Percentiles rank a stretch among this genome's conserved stretches.
These are phyloP conservation scores for Pycnonotus jocosus DNA, from an alignment of 2,113 vertebrate genomes.

Conservation along the genomic window DNA sequence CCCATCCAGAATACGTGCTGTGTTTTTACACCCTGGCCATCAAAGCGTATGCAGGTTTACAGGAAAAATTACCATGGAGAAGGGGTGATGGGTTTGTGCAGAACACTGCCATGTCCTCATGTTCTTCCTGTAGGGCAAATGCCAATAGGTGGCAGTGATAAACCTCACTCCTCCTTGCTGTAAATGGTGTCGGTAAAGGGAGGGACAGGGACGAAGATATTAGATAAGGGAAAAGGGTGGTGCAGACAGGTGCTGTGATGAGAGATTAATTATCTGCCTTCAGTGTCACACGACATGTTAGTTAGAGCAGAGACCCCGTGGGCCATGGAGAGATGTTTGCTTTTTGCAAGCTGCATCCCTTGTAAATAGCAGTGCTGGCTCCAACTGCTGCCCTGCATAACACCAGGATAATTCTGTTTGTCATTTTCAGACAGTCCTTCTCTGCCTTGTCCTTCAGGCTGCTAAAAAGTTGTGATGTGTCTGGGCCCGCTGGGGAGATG, in stretches of 20 bases:
- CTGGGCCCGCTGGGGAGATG: slow-evolving; percentile 11
- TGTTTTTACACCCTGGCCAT: neutral
- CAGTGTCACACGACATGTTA: slow-evolving; percentile 38
- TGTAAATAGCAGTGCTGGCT: slow-evolving; percentile 66
- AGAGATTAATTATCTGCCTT: slow-evolving; percentile 72
- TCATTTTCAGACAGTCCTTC: slow-evolving; percentile 67
- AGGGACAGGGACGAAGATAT: neutral
- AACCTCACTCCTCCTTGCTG: neutral
- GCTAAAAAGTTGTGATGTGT: slow-evolving; percentile 46
- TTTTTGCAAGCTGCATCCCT: slow-evolving; percentile 33
- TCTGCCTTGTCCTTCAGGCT: slow-evolving; percentile 14
- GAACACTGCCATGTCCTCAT: neutral
- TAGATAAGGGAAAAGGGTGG: neutral
- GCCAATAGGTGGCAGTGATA: slow-evolving; percentile 37
- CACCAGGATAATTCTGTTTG: slow-evolving; percentile 66
- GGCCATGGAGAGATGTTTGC: slow-evolving; percentile 61
- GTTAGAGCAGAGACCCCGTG: slow-evolving; percentile 19
- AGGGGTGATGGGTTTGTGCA: neutral
- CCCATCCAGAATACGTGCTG: neutral
- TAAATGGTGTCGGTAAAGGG: neutral
- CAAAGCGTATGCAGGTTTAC: neutral
- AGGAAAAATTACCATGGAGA: neutral
- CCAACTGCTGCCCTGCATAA: slow-evolving; percentile 51
- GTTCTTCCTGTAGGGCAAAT: neutral
- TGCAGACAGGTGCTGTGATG: slow-evolving; percentile 59